Conservation (phyloP, 2,888 invertebrate genomes). For the Dysmachus trigonus region DNA sequence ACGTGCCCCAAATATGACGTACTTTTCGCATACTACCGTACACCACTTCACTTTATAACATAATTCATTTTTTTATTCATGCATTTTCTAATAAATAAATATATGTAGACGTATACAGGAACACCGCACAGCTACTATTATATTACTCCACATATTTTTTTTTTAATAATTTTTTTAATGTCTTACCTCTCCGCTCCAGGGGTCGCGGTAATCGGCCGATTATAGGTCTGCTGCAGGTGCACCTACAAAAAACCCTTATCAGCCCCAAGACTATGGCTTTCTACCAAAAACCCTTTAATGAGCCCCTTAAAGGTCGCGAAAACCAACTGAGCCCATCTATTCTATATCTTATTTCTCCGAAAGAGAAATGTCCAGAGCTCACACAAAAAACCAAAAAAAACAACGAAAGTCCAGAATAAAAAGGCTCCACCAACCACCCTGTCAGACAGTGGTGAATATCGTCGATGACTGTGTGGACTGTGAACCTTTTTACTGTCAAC, state of each 20-base stretch:
- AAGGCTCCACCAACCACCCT: not conserved
- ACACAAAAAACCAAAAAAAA: too few relatives aligned
- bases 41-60: not conserved
- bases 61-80: constrained; percentile 3
- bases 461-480: constrained; percentile 4
- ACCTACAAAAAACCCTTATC: not conserved
- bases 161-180: not conserved
- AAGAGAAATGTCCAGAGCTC: not conserved
- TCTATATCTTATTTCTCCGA: not conserved
- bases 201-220: not conserved
- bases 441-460: constrained; percentile 17
- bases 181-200: not conserved
- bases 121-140: not conserved
- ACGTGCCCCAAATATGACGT: constrained; percentile 16
- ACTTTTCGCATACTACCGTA: constrained; percentile 9
- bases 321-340: constrained; percentile 13
- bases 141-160: too few relatives aligned
- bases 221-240: not conserved
- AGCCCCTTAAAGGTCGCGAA: constrained; percentile 15
- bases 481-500: constrained; percentile 21
- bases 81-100: not conserved
- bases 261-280: not conserved
- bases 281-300: not conserved
- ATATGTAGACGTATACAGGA: not conserved
- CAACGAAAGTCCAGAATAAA: not conserved